Evolutionary conservation across 2,113 vertebrate genomes (phyloP), one percentile per base, ranked within the genome.

Genomic region (Ancistrus triradiatus): DNA sequence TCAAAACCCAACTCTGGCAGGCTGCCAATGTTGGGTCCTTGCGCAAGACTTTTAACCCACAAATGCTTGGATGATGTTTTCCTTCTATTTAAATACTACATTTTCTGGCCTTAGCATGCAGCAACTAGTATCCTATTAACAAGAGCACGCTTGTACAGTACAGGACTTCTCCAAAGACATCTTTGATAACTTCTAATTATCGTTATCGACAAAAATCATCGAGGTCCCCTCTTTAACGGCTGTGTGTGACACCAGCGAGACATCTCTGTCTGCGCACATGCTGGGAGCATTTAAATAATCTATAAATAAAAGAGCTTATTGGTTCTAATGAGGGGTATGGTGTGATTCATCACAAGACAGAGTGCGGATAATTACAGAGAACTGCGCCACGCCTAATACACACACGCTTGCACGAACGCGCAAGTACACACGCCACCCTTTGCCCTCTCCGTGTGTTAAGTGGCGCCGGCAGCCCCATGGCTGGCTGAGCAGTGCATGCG

Each of bases 271-370:
- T 52, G 57, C 47, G 48, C 18, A 38, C 59, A 66, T 19, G 31
- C 61, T 40, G 53, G 56, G 61, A 70, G 53, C 56, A 69, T 80
- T 73, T 62, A 66, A 76, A 80, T 78, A 37, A 64, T 76, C 75
- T 74, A 73, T 75, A 74, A 80, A 80, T 78, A 77, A 74, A 73
- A 73, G 35, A 67, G 70, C 62, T 70, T 74, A 78, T 78, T 77
- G 67, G 67, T 56, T 73, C 68, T 80, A 75, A 80, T 77, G 66
- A 73, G 51, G 46, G 70, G 60, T 72, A 38, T 62, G 66, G 70
- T 46, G 63, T 73, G 66, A 78, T 74, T 78, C 72, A 71, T 73
- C 44, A 42, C 66, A 63, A 68, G 47, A 55, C 61, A 52, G 46
- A 72, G 65, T 60, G 44, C 13, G 40, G 68, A 66, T 77, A 80